These are phyloP conservation scores for Porites australiensis DNA, from an alignment of 64 coral and sea anemone species.

Conservation along the genomic window DNA sequence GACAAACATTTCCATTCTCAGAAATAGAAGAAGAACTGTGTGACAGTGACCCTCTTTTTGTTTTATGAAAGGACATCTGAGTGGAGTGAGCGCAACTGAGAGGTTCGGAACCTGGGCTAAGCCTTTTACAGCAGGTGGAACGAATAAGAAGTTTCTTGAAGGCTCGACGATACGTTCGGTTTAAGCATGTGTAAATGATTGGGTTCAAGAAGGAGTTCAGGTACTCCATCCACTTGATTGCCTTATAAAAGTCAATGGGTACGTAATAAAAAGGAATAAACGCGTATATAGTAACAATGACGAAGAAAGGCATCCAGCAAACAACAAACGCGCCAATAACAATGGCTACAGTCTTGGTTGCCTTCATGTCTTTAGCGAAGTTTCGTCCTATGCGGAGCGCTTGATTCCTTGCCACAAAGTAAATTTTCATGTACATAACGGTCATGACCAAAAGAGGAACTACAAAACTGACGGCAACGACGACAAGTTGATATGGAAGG, in stretches of 20 bases:
- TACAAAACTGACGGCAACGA: constrained; percentile 64
- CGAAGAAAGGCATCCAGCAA: constrained; percentile 91
- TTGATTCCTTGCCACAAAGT: constrained; percentile 79
- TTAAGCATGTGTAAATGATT: constrained; percentile 87
- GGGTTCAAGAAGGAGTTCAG: constrained; percentile 93
- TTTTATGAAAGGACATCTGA: constrained; percentile 9
- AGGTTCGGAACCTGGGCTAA: constrained; percentile 3
- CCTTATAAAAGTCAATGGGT: constrained; percentile 19
- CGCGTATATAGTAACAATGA: constrained; percentile 59
- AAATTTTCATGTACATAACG: constrained; percentile 87
- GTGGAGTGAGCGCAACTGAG: not conserved
- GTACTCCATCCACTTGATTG: constrained; percentile 90
- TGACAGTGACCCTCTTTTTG: not conserved
- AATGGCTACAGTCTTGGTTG: constrained; percentile 92
- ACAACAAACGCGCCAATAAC: constrained; percentile 87
- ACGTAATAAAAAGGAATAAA: constrained; percentile 2
- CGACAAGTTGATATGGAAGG: constrained; percentile 40
- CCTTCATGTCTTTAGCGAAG: constrained; percentile 86
- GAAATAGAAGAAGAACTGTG: constrained; percentile 39
- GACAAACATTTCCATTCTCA: constrained; percentile 36
- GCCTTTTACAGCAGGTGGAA: constrained; percentile 29
- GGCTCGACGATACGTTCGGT: constrained; percentile 80
- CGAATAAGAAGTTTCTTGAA: constrained; percentile 58
- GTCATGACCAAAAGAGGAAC: constrained; percentile 82
- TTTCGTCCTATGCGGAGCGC: constrained; percentile 82